Percentiles rank a stretch among this genome's conserved stretches.
These are phyloP conservation scores for Hanleya hanleyi DNA, from an alignment of 2,888 invertebrate species.

Conservation along the genomic window DNA sequence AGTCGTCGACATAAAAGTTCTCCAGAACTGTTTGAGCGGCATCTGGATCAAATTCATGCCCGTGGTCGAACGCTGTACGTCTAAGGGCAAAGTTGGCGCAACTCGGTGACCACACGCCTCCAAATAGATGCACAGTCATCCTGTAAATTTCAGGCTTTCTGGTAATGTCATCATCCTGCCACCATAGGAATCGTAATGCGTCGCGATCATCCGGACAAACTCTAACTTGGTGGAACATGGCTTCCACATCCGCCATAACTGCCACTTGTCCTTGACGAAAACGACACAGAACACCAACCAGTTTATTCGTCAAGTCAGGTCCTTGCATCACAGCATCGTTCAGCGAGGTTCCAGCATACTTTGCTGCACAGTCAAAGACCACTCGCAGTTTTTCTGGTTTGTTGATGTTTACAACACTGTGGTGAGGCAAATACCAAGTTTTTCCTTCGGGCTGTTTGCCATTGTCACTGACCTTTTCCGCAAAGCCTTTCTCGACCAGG, in stretches of 20 bases:
- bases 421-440: constrained; percentile 21
- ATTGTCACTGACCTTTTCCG: neutral
- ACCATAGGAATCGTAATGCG: constrained; percentile 24
- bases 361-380: too few species aligned
- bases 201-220: constrained; percentile 23
- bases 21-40: neutral
- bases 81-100: neutral
- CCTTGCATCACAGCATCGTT: constrained; percentile 30
- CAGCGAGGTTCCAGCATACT: constrained; percentile 18
- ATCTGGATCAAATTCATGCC: neutral
- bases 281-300: constrained; percentile 29
- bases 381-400: constrained; percentile 28
- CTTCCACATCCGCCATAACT: constrained; percentile 30
- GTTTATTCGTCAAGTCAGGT: constrained; percentile 26
- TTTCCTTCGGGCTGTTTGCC: neutral
- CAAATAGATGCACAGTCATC: neutral
- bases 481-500: neutral
- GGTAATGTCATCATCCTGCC: neutral
- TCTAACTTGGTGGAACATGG: constrained; percentile 32
- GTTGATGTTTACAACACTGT: neutral
- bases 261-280: constrained; percentile 29
- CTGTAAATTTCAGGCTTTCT: neutral
- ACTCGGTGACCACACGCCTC: neutral
- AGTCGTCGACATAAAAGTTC: constrained; percentile 31
- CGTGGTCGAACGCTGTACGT: too few species aligned